phyloP scores from a whole-genome alignment of 1,140 invertebrate genomes.

The Penaeus vannamei region DNA sequence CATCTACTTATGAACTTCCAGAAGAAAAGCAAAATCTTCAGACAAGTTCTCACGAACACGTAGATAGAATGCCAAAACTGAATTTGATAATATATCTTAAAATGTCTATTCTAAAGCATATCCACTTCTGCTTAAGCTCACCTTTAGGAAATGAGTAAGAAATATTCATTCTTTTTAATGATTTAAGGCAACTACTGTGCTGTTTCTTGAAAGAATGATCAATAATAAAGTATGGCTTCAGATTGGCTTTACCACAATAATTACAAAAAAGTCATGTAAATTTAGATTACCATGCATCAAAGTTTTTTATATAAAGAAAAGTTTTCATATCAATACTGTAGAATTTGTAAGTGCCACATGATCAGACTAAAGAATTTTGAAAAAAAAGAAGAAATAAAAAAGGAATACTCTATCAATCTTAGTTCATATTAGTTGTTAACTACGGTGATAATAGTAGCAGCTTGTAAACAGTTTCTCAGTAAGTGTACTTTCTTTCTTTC shows the following conservation, averaged over 20 bases:
- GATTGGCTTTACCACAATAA: conserved; percentile 19
- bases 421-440: conserved; percentile 22
- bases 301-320: conserved; percentile 26
- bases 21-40: no score
- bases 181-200: conserved; percentile 5
- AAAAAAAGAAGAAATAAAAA: conserved; percentile 22
- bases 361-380: conserved; percentile 52
- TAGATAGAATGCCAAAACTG: no score
- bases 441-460: conserved; percentile 44
- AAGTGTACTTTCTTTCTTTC: not conserved
- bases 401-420: conserved; percentile 36
- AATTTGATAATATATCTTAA: no score
- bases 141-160: conserved; percentile 14
- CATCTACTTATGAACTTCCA: no score
- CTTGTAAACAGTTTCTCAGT: conserved; percentile 39
- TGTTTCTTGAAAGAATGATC: conserved; percentile 35
- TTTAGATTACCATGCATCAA: conserved; percentile 55
- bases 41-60: no score
- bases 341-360: conserved; percentile 46
- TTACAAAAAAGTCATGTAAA: conserved; percentile 13
- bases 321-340: not conserved
- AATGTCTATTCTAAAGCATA: conserved; percentile 34
- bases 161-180: not conserved
- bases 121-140: conserved; percentile 35
- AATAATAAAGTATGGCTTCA: conserved; percentile 12